phyloP scores from a whole-genome alignment of 2,113 vertebrate genomes.

The Uria aalge region DNA sequence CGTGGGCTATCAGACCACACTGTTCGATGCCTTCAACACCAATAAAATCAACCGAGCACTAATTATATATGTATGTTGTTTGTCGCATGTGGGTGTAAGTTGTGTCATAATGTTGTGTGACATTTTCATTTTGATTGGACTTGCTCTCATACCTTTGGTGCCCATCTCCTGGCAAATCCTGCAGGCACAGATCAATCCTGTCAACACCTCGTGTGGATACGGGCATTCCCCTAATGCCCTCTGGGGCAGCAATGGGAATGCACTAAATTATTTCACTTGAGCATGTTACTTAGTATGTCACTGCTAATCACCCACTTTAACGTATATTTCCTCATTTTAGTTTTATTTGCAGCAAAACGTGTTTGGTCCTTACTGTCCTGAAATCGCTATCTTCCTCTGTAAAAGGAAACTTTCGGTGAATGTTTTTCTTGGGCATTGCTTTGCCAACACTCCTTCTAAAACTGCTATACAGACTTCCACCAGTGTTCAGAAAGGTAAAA shows the following conservation, averaged over 20 bases:
- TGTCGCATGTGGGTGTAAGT: background rate
- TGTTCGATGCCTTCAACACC: background rate
- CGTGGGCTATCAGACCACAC: accelerated
- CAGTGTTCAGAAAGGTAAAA: background rate
- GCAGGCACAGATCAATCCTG: background rate
- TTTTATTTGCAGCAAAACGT: background rate
- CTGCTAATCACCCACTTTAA: background rate
- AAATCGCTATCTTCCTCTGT: background rate
- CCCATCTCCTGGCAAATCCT: background rate
- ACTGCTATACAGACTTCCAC: background rate
- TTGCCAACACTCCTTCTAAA: background rate
- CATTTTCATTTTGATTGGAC: background rate
- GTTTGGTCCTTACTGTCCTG: background rate
- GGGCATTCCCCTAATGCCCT: background rate
- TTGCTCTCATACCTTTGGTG: background rate
- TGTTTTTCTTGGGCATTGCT: background rate
- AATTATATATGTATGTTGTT: background rate
- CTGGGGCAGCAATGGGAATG: background rate
- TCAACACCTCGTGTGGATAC: accelerated
- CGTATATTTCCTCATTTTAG: background rate
- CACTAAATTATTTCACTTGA: background rate
- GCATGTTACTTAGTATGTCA: background rate
- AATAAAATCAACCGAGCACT: background rate
- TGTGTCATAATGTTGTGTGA: background rate
- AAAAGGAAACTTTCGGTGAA: background rate